Conservation (phyloP, 1,140 invertebrate genomes). For the Euwallacea similis region DNA sequence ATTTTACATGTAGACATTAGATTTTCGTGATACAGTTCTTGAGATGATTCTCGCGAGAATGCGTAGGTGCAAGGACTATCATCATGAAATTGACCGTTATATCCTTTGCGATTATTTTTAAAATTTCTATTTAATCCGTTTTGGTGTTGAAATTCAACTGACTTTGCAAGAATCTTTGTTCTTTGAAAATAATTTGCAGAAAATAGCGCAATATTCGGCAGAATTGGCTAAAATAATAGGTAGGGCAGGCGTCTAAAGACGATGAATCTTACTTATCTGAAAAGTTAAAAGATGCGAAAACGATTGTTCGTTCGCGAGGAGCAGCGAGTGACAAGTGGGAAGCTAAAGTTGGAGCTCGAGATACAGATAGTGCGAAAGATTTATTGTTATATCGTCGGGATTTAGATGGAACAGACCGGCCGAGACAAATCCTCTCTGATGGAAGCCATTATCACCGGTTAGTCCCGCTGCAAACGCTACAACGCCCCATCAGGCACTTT, state of each 20-base stretch:
- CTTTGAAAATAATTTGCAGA: no score
- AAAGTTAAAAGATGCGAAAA: constrained; percentile 49
- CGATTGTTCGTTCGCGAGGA: constrained; percentile 41
- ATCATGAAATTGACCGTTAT: no score
- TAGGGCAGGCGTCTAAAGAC: constrained; percentile 29
- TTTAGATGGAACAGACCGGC: constrained; percentile 46
- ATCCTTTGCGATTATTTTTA: no score
- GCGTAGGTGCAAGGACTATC: no score
- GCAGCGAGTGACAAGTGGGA: constrained; percentile 47
- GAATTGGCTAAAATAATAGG: constrained; percentile 26
- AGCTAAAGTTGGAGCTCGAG: constrained; percentile 43
- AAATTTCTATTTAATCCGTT: no score
- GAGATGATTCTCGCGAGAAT: no score
- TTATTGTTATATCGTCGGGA: constrained; percentile 51
- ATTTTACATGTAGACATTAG: no score
- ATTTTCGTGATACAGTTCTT: no score
- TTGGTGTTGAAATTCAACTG: no score
- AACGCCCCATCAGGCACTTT: constrained; percentile 12
- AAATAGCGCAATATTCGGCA: constrained; percentile 16
- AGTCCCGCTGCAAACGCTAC: constrained; percentile 29
- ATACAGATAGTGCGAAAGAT: constrained; percentile 49
- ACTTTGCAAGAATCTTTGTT: no score
- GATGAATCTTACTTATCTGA: constrained; percentile 49
- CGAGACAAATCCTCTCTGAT: constrained; percentile 50
- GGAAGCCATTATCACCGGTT: constrained; percentile 49